Conservation (phyloP, 2,888 invertebrate species). For the Chrysolina haemoptera region DNA sequence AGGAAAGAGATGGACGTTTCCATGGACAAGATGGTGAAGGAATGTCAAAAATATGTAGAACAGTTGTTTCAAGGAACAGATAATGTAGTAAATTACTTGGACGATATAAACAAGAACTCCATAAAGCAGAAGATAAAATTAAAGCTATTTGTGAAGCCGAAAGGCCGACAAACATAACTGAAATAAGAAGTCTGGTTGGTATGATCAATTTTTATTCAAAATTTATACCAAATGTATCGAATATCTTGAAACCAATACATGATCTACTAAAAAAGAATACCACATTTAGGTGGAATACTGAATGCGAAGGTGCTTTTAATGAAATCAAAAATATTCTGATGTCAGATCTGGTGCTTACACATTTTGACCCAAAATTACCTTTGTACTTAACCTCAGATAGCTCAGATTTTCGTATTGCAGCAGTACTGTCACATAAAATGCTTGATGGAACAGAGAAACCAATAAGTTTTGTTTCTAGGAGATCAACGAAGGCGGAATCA, state of each 20-base stretch:
- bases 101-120: conserved; percentile 38
- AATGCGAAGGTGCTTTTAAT: conserved; percentile 37
- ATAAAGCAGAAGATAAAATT: conserved; percentile 39
- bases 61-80: neutral
- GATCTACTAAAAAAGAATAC: conserved; percentile 36
- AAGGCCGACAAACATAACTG: conserved; percentile 36
- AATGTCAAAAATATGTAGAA: neutral
- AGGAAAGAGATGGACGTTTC: neutral
- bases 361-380: conserved; percentile 40
- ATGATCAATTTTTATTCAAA: conserved; percentile 43
- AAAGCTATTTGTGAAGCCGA: conserved; percentile 43
- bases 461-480: conserved; percentile 31
- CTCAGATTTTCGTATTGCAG: conserved; percentile 28
- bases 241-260: conserved; percentile 39
- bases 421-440: conserved; percentile 24
- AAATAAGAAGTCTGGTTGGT: conserved; percentile 42
- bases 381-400: conserved; percentile 35
- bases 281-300: conserved; percentile 36
- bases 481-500: too few species aligned
- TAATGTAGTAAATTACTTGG: too few species aligned
- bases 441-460: conserved; percentile 26
- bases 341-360: conserved; percentile 32
- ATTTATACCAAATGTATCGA: conserved; percentile 40
- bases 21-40: neutral
- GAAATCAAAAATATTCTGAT: conserved; percentile 36